Evolutionary conservation across 1,140 invertebrate species (phyloP).

Genomic region (Bombyx mori): ASM3026992v2 NC_085131.1:8413001-8413500

Average conservation of each 20-base stretch:
- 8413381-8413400: too few relatives aligned
- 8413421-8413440: too few relatives aligned
- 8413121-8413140: slow-evolving; percentile 47
- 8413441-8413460: too few relatives aligned
- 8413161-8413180: slow-evolving; percentile 2
- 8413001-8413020: slow-evolving; percentile 73
- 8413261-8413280: slow-evolving; percentile 69
- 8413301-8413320: slow-evolving; percentile 67
- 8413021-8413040: slow-evolving; percentile 77
- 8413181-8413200: too few relatives aligned
- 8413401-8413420: too few relatives aligned
- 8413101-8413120: slow-evolving; percentile 62
- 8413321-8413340: slow-evolving; percentile 48
- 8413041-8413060: slow-evolving; percentile 77
- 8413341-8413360: slow-evolving; percentile 61
- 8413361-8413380: slow-evolving; percentile 55
- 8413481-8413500: too few relatives aligned
- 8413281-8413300: slow-evolving; percentile 70
- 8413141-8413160: slow-evolving; percentile 12
- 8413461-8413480: too few relatives aligned
- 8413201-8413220: slow-evolving; percentile 6
- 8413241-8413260: slow-evolving; percentile 58
- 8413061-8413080: slow-evolving; percentile 73
- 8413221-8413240: slow-evolving; percentile 62
- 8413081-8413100: slow-evolving; percentile 65